phyloP scores from a whole-genome alignment of 1,140 invertebrate species.

The Onthophagus taurus region DNA sequence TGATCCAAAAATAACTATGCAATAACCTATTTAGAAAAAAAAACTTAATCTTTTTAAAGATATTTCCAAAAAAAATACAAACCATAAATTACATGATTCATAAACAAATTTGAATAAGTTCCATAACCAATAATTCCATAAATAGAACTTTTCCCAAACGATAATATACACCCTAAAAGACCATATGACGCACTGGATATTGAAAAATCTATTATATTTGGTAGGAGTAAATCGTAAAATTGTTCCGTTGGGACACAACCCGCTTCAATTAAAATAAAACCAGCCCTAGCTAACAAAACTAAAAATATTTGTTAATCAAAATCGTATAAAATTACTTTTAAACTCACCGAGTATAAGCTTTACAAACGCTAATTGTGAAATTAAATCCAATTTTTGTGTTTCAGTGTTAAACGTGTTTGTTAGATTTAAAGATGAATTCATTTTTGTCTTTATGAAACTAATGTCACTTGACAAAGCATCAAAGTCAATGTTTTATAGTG shows the following conservation, averaged over 20 bases:
- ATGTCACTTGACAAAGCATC: no score
- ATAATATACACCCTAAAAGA: constrained; percentile 21
- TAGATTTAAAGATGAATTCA: no score
- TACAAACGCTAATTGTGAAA: no score
- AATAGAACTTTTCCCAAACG: constrained; percentile 19
- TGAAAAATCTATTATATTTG: constrained; percentile 26
- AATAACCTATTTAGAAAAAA: constrained; percentile 23
- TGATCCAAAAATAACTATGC: constrained; percentile 20
- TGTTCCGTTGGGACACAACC: constrained; percentile 26
- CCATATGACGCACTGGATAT: constrained; percentile 19
- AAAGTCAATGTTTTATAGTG: no score
- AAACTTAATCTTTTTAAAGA: background rate
- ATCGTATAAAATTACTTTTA: no score
- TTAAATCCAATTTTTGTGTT: no score
- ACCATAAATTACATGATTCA: constrained; percentile 13
- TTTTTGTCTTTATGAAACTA: no score
- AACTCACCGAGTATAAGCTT: no score
- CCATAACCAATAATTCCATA: constrained; percentile 20
- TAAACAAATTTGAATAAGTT: constrained; percentile 8
- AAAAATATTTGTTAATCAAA: constrained; percentile 11
- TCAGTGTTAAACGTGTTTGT: no score
- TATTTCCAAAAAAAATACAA: constrained; percentile 6
- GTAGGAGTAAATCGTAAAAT: constrained; percentile 21
- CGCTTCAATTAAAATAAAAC: constrained; percentile 23
- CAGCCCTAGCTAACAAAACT: constrained; percentile 22